Evolutionary conservation across 2,888 invertebrate species (phyloP), one percentile per base, ranked within the genome.

Genomic region (Mycalesis mineus): DNA sequence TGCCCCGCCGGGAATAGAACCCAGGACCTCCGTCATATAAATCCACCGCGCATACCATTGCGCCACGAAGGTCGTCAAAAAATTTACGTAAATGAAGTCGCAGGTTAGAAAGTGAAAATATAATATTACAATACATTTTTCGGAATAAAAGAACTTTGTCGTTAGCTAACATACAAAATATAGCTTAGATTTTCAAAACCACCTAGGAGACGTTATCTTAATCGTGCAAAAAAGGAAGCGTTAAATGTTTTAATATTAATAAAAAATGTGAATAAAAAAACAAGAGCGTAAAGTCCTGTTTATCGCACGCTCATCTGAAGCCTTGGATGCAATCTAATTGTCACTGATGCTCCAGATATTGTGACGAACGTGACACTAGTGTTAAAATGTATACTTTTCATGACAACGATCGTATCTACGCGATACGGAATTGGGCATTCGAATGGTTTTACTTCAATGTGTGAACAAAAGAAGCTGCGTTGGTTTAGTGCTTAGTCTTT

Each of bases 311-410:
- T 53, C 63, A 66, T 66, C 64, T 57, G 56, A 55, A 54, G 45
- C 65, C 64, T 68, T 66, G 62, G 61, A 64, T 63, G 29, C 17
- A 59, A 64, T 66, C 64, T 63, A 60, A 63, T 63, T 60, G 64
- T 58, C 65, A 62, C 65, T 65, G 59, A 64, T 61, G 57, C 60
- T 64, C 60, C 60, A 64, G 62, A 61, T 61, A 54, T 29, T 57
- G 49, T 39, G 39, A 37, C 29, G 15, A 36, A 66, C 66, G 67
- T 66, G 66, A 66, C 60, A 40, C 22, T 57, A 14, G 55, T 58
- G 57, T 53, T 56, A 58, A 58, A 58, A 52, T 52, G 31, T 51
- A 17, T 13, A 39, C 45, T 52, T 55, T 57, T 39, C 62, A 58
- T 62, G 62, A 55, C 57, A 13, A 14, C 47, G 62, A 62, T 60